These are phyloP conservation scores for Tetropium fuscum DNA, from an alignment of 2,888 invertebrate species.

Conservation along the genomic window DNA sequence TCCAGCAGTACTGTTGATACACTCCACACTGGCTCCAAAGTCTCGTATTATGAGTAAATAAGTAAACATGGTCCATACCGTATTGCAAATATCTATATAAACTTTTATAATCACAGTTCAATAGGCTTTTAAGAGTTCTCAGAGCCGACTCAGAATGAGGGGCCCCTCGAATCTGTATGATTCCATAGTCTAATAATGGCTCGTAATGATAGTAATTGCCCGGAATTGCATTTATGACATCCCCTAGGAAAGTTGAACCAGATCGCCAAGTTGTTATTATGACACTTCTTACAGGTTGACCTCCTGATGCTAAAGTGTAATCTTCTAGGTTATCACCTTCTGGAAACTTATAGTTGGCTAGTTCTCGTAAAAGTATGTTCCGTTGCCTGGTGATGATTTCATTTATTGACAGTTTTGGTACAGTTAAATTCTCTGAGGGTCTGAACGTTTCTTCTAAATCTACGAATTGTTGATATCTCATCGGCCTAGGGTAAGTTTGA, in stretches of 20 bases:
- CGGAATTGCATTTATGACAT: constrained; percentile 85
- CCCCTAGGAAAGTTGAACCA: constrained; percentile 91
- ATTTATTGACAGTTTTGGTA: constrained; percentile 63
- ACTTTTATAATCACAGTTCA: constrained; percentile 81
- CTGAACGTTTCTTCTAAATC: constrained; percentile 38
- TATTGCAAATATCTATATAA: constrained; percentile 81
- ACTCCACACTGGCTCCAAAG: constrained; percentile 84
- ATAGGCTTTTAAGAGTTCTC: constrained; percentile 76
- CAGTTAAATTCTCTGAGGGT: constrained; percentile 30
- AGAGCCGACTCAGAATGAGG: constrained; percentile 78
- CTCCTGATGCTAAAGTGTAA: constrained; percentile 76
- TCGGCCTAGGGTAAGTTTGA: constrained; percentile 35
- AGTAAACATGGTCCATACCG: constrained; percentile 81
- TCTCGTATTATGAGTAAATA: constrained; percentile 87
- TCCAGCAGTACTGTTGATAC: constrained; percentile 76
- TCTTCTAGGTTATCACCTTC: constrained; percentile 74
- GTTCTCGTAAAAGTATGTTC: constrained; percentile 69
- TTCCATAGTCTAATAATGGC: constrained; percentile 85
- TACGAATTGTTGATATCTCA: constrained; percentile 39
- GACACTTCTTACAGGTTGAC: constrained; percentile 80
- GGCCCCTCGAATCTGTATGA: constrained; percentile 83
- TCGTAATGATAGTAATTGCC: constrained; percentile 93
- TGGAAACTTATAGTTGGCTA: constrained; percentile 73
- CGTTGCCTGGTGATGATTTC: constrained; percentile 72
- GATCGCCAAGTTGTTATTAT: constrained; percentile 92